These are phyloP conservation scores for Novumbra hubbsi DNA, from an alignment of 2,797 vertebrate species.

Conservation along the genomic window DNA sequence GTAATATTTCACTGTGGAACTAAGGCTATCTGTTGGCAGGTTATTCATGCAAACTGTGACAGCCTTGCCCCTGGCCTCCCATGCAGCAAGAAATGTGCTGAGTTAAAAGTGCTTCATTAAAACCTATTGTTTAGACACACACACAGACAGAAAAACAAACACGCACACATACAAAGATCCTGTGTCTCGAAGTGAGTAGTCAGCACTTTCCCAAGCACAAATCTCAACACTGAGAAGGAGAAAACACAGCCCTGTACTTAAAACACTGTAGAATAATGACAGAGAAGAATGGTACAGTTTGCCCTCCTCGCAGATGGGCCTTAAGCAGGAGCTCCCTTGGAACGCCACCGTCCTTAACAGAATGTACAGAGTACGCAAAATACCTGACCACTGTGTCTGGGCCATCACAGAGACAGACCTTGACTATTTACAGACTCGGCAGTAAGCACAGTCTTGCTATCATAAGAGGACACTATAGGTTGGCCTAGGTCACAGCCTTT, in stretches of 20 bases:
- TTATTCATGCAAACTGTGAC: conserved; percentile 47
- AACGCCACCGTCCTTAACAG: no score
- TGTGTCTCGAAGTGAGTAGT: conserved; percentile 50
- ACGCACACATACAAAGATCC: conserved; percentile 25
- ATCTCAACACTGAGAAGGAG: conserved; percentile 9
- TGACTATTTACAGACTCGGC: no score
- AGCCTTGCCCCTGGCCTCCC: conserved; percentile 42
- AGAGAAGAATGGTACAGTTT: background rate
- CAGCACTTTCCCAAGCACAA: conserved; percentile 50
- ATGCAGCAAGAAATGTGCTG: conserved; percentile 52
- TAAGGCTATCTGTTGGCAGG: conserved; percentile 43
- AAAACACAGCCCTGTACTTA: background rate
- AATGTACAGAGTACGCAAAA: no score
- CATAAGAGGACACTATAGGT: no score
- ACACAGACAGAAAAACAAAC: conserved; percentile 8
- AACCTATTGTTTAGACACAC: conserved; percentile 46
- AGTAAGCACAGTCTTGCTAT: no score
- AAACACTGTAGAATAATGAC: conserved; percentile 16
- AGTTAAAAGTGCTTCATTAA: conserved; percentile 66
- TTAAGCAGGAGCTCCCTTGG: background rate
- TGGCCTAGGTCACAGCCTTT: no score
- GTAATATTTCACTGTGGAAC: conserved; percentile 42
- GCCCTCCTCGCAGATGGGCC: background rate
- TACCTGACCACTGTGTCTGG: no score
- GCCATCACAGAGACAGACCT: no score